These are phyloP conservation scores for Machaerirhynchus nigripectus DNA, from an alignment of 2,113 vertebrate species.

Conservation along the genomic window DNA sequence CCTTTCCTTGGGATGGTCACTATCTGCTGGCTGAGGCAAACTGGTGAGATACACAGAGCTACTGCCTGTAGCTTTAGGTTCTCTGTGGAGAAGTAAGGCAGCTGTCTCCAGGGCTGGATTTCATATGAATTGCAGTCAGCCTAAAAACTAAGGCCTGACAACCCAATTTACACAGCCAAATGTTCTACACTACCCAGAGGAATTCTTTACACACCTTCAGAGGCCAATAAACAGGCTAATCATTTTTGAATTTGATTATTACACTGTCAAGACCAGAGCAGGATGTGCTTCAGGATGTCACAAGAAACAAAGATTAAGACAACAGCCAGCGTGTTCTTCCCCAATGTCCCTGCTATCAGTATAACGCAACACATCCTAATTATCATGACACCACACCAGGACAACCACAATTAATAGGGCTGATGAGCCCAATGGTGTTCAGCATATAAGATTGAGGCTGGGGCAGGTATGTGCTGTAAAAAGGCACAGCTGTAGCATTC, in stretches of 20 bases:
- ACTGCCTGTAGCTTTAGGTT: background rate
- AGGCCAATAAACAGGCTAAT: background rate
- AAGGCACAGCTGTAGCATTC: background rate
- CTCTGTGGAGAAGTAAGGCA: background rate
- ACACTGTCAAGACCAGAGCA: background rate
- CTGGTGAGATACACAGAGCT: background rate
- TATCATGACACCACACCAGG: background rate
- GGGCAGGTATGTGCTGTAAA: background rate
- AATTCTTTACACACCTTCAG: background rate
- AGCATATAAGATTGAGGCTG: background rate
- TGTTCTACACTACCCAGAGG: background rate
- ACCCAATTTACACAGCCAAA: background rate
- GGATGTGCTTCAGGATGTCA: background rate
- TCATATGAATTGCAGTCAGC: background rate
- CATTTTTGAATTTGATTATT: background rate
- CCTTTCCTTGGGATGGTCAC: background rate
- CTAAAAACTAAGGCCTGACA: background rate
- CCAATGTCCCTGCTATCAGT: background rate
- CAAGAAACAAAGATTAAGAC: background rate
- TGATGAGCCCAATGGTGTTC: background rate
- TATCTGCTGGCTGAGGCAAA: background rate
- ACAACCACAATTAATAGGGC: background rate
- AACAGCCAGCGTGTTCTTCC: background rate
- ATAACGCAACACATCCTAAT: background rate
- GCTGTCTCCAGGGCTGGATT: background rate